These are phyloP conservation scores for Ceuthmochares aereus DNA, from an alignment of 2,113 vertebrate species.

Conservation along the genomic window DNA sequence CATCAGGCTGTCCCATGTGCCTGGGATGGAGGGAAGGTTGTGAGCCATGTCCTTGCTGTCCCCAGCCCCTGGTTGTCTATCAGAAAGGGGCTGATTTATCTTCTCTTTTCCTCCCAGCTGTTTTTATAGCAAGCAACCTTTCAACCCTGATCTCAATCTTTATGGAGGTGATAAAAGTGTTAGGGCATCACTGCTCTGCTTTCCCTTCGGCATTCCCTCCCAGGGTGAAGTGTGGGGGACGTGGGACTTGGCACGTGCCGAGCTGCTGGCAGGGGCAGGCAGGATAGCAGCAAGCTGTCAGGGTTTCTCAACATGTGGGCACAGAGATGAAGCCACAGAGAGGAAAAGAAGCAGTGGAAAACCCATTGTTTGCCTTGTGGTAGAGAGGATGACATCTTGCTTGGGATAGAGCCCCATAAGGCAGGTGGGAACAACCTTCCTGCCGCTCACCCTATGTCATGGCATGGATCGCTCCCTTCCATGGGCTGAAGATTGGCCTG, in stretches of 20 bases:
- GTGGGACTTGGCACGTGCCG: fast-evolving
- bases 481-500: fast-evolving
- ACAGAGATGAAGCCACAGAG: neutral
- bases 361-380: fast-evolving
- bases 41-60: neutral
- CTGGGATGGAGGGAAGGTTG: neutral
- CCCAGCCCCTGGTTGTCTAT: fast-evolving
- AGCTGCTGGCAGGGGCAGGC: neutral
- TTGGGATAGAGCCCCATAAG: fast-evolving
- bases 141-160: neutral
- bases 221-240: neutral
- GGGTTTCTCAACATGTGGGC: fast-evolving
- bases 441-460: neutral
- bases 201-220: neutral
- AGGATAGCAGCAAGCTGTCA: neutral
- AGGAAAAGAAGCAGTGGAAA: neutral
- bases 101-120: neutral
- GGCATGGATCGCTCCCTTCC: fast-evolving
- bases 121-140: neutral
- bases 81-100: neutral
- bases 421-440: fast-evolving
- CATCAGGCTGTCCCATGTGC: neutral
- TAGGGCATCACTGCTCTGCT: fast-evolving
- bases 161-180: neutral
- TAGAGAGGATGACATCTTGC: fast-evolving